These are phyloP conservation scores for Eueremaeus valkanovi DNA, from an alignment of 2,888 invertebrate genomes.

Conservation along the genomic window DNA sequence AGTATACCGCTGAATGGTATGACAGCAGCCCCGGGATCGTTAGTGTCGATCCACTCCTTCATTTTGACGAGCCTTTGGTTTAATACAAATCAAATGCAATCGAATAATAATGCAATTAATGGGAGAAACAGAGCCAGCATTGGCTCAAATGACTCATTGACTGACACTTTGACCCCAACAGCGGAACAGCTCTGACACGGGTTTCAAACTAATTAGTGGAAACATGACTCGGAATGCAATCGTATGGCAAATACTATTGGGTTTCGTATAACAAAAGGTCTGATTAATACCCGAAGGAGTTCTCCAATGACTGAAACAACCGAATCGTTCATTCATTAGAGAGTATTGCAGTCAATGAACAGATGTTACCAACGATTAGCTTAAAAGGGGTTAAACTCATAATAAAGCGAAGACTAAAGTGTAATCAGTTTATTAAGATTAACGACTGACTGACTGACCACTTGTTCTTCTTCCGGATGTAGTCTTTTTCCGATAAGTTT, in stretches of 20 bases:
- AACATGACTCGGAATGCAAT: slow-evolving; percentile 26
- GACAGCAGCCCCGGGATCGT: slow-evolving; percentile 86
- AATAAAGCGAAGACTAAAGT: neutral
- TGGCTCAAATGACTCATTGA: slow-evolving; percentile 6
- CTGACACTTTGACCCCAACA: slow-evolving; percentile 7
- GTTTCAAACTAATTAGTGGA: slow-evolving; percentile 14
- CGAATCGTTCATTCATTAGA: slow-evolving; percentile 10
- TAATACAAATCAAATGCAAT: neutral
- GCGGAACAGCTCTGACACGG: slow-evolving; percentile 7
- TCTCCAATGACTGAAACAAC: slow-evolving; percentile 8
- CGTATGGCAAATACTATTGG: slow-evolving; percentile 23
- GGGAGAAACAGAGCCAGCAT: neutral
- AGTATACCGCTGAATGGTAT: slow-evolving; percentile 95
- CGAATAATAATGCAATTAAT: neutral
- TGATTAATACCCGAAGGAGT: slow-evolving; percentile 8
- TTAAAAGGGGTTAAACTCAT: neutral
- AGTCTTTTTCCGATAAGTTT: slow-evolving; percentile 96
- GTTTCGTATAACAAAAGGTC: slow-evolving; percentile 23
- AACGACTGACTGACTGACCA: slow-evolving; percentile 64
- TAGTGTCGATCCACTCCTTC: slow-evolving; percentile 97
- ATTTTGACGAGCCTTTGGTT: slow-evolving; percentile 80
- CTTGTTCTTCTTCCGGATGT: slow-evolving; percentile 96
- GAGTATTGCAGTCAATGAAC: slow-evolving; percentile 9
- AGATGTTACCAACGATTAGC: neutral
- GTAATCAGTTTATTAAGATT: neutral